Base-by-base conservation (phyloP, 1,140 invertebrate genomes). In the Atta colombica region DNA sequence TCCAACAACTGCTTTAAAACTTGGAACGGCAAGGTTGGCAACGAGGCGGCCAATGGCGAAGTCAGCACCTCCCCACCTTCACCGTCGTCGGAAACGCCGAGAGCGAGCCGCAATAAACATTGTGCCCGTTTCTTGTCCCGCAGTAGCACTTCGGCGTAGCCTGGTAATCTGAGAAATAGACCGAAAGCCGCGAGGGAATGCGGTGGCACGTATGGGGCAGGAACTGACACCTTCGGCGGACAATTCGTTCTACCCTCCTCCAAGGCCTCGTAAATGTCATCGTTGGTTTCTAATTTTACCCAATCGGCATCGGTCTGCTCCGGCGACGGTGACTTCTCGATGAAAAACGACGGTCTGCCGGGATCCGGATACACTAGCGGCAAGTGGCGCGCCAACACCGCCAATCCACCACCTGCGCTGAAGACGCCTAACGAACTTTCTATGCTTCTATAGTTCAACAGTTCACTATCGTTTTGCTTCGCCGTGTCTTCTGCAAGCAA, bases 181-280 rank as follows among this genome's bases (percentile, higher is more conserved):
- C 98, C 98, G 94, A 99, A 98, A 2, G 98, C 98, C 12, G 98
- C 97, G 45, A 99, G 96, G 39, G 98, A 98, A 95, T 99, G 98
- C 28, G 98, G 97, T 3, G 98, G 98, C 49, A 99, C 97, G 89
- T 96, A 93, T 35, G 95, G 93, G 66, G 95, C 87, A 69, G 95
- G 96, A 35, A 95, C 93, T 2, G 95, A 91, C 1, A 95, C 91
- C 85, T 93, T 93, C 2, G 95, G 92, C 86, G 94, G 87, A 2
- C 90, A 93, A 53, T 71, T 92, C 6, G 90, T 94, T 25, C 94
- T 93, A 6, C 95, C 94, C 88, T 96, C 96, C 60, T 96, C 96
- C 5, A 96, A 72, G 85, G 96, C 97, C 92, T 97, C 97, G 92
- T 97, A 97, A 45, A 97, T 96, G 55, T 97, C 97, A 85, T 98